phyloP scores from a whole-genome alignment of 2,113 vertebrate species.

The Monopterus albus region DNA sequence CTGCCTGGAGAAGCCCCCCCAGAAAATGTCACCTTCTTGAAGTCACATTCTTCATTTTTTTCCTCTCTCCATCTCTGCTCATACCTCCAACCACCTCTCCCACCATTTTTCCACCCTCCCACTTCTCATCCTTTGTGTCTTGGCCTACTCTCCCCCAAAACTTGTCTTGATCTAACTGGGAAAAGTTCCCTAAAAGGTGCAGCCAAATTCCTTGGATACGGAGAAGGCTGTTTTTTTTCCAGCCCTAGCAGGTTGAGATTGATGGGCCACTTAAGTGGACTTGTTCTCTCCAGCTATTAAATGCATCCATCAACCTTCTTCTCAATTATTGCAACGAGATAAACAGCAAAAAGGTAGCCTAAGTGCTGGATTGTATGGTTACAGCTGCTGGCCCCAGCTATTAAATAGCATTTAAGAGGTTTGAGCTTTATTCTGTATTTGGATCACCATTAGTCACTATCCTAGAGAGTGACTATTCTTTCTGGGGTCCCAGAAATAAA shows the following conservation, averaged over 20 bases:
- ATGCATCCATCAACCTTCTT: slow-evolving; percentile 75
- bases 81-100: neutral
- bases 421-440: no score
- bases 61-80: neutral
- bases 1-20: no score
- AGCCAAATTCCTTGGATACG: slow-evolving; percentile 69
- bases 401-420: slow-evolving; percentile 78
- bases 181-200: slow-evolving; percentile 60
- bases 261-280: slow-evolving; percentile 74
- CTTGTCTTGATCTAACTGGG: slow-evolving; percentile 61
- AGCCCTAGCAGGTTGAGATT: slow-evolving; percentile 63
- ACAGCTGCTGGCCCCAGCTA: slow-evolving; percentile 62
- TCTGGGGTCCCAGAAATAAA: no score
- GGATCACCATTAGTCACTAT: no score
- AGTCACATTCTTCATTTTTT: slow-evolving; percentile 6
- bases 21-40: slow-evolving; percentile 30
- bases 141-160: neutral
- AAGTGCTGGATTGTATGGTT: slow-evolving; percentile 62
- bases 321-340: slow-evolving; percentile 72
- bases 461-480: no score
- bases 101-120: neutral
- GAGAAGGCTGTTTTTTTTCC: slow-evolving; percentile 57
- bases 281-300: slow-evolving; percentile 77
- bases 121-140: slow-evolving; percentile 22
- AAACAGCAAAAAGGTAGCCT: slow-evolving; percentile 59